Evolutionary conservation across 92 coral and sea anemone species (phyloP).

Genomic region (Epizoanthus rinbou): DNA sequence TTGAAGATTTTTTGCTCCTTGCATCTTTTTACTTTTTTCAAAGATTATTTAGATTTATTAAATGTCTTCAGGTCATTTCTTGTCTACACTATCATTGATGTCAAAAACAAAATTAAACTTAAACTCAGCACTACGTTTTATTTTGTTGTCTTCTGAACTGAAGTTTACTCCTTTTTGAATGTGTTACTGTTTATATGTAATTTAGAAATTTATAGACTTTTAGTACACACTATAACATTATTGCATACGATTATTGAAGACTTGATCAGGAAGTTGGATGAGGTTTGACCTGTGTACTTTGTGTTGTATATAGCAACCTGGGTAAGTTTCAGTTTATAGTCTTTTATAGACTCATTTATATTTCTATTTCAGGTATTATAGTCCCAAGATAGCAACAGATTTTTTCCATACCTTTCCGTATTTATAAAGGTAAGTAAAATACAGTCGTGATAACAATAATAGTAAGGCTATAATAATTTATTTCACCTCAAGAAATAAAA

Average conservation of each 20-base stretch:
- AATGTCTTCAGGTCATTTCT: too few relatives aligned
- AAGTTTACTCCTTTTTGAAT: not conserved
- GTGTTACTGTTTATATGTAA: not conserved
- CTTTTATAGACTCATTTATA: not conserved
- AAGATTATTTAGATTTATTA: not conserved
- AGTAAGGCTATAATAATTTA: too few relatives aligned
- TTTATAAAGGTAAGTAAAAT: conserved; percentile 34
- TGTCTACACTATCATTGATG: not conserved
- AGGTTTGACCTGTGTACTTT: not conserved
- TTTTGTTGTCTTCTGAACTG: not conserved
- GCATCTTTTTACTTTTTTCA: not conserved
- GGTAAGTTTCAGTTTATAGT: too few relatives aligned
- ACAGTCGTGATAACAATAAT: not conserved
- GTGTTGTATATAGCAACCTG: not conserved
- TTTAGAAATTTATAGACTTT: not conserved
- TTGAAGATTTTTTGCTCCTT: not conserved
- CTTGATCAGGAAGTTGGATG: not conserved
- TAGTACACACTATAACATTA: too few relatives aligned
- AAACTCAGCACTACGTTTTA: not conserved
- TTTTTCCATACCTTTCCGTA: not conserved
- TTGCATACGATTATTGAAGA: not conserved
- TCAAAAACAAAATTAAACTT: not conserved
- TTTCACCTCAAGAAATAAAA: too few relatives aligned
- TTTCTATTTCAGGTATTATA: not conserved
- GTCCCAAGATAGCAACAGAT: conserved; percentile 23